Percentiles rank a stretch among this genome's conserved stretches.
These are phyloP conservation scores for Schizaphis graminum DNA, from an alignment of 2,888 invertebrate genomes.

Conservation along the genomic window DNA sequence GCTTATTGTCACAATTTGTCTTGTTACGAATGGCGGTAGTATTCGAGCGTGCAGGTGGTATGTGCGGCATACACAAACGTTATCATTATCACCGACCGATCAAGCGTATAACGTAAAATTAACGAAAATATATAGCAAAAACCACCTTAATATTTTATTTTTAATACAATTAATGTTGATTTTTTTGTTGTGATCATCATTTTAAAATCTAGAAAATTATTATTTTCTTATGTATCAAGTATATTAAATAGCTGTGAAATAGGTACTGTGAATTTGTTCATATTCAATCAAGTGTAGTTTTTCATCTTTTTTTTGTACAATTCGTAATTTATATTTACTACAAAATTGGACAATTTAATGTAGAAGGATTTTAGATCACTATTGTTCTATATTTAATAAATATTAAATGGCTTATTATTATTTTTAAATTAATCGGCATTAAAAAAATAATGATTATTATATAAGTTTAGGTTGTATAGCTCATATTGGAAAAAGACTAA, in stretches of 20 bases:
- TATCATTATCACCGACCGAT: too few relatives aligned
- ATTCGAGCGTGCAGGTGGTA: not conserved
- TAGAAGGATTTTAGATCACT: not conserved
- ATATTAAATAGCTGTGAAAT: not conserved
- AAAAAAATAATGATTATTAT: not conserved
- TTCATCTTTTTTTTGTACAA: not conserved
- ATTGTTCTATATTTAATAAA: too few relatives aligned
- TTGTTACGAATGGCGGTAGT: not conserved
- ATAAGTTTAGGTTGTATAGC: not conserved
- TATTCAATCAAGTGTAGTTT: not conserved
- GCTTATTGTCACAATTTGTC: not conserved
- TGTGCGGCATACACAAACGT: not conserved
- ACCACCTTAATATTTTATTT: not conserved
- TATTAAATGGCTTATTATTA: not conserved
- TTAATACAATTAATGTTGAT: not conserved
- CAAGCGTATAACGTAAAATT: not conserved
- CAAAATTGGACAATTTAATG: not conserved
- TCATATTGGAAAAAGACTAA: not conserved
- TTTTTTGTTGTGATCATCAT: not conserved
- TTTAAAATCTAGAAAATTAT: not conserved
- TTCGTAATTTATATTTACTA: not conserved
- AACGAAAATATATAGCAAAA: not conserved
- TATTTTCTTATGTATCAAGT: not conserved
- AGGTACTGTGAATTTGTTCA: not conserved
- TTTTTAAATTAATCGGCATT: not conserved